phyloP scores from a whole-genome alignment of 2,797 vertebrate species.

The Cynopterus sphinx region DNA sequence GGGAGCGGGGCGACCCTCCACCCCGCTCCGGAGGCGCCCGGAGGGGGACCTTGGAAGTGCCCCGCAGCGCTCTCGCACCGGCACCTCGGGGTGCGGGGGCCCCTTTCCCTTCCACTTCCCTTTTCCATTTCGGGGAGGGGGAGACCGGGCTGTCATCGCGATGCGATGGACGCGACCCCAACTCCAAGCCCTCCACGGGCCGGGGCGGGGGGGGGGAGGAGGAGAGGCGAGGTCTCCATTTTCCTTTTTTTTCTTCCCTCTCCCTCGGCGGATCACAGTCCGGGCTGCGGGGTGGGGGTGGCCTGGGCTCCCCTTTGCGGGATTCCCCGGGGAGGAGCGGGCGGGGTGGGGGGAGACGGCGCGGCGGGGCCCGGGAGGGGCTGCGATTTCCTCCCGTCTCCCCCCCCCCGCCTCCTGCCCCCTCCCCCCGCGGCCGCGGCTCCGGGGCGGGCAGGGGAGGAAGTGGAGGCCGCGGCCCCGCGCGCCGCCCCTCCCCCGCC shows the following conservation, averaged over 20 bases:
- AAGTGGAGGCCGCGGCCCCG: constrained; percentile 79
- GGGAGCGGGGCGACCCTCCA: no score
- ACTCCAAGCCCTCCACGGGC: constrained; percentile 36
- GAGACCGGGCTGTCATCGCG: not conserved
- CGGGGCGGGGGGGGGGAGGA: no score
- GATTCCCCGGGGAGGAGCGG: constrained; percentile 48
- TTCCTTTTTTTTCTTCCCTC: not conserved
- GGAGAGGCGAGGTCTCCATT: no score
- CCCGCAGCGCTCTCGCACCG: not conserved
- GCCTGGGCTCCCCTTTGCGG: not conserved
- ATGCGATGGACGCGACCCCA: constrained; percentile 1
- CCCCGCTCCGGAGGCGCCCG: not conserved
- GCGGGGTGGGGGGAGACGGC: no score
- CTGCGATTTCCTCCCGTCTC: constrained; percentile 56
- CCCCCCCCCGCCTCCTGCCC: constrained; percentile 73
- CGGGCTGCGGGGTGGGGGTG: no score
- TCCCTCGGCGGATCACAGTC: not conserved
- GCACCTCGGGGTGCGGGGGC: not conserved
- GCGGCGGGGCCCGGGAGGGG: constrained; percentile 53
- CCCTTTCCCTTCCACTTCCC: not conserved
- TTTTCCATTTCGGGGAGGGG: no score
- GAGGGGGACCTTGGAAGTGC: not conserved
- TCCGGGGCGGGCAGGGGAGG: constrained; percentile 75
- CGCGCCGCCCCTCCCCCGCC: no score
- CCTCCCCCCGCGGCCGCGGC: constrained; percentile 72